These are phyloP conservation scores for Propsilocerus akamusi DNA, from an alignment of 1,140 invertebrate genomes.

Conservation along the genomic window DNA sequence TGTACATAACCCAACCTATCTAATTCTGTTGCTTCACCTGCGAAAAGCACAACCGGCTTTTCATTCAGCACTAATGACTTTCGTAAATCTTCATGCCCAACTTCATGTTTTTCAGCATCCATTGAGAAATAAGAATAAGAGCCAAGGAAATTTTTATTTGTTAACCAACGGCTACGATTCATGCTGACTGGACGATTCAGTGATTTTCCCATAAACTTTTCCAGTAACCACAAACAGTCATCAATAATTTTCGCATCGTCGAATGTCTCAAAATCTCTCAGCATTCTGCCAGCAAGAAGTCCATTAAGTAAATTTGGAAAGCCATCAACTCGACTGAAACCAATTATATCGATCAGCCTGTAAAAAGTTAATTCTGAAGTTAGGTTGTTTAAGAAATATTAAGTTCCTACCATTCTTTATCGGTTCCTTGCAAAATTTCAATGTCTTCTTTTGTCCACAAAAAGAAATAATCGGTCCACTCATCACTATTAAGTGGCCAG, in stretches of 20 bases:
- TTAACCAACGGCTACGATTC: constrained; percentile 43
- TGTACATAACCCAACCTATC: constrained; percentile 58
- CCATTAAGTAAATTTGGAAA: constrained; percentile 46
- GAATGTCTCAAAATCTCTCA: constrained; percentile 32
- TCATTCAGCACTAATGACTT: constrained; percentile 23
- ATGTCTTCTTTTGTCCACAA: constrained; percentile 32
- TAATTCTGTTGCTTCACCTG: constrained; percentile 49
- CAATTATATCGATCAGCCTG: constrained; percentile 43
- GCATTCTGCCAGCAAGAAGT: constrained; percentile 35
- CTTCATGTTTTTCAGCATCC: constrained; percentile 29
- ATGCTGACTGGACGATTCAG: not conserved
- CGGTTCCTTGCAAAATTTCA: constrained; percentile 13
- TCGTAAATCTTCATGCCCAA: constrained; percentile 28
- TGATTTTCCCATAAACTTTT: not conserved
- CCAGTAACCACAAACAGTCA: not conserved
- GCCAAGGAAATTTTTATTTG: constrained; percentile 43
- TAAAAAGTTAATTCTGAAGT: constrained; percentile 10
- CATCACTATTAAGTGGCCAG: constrained; percentile 29
- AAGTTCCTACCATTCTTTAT: not conserved
- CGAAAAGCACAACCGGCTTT: constrained; percentile 41
- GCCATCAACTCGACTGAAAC: constrained; percentile 41
- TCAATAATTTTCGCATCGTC: constrained; percentile 25
- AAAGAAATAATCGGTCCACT: constrained; percentile 25
- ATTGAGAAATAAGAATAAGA: constrained; percentile 48
- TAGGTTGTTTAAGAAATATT: not conserved